These are phyloP conservation scores for Tachina lurida DNA, from an alignment of 2,888 invertebrate species.

Conservation along the genomic window DNA sequence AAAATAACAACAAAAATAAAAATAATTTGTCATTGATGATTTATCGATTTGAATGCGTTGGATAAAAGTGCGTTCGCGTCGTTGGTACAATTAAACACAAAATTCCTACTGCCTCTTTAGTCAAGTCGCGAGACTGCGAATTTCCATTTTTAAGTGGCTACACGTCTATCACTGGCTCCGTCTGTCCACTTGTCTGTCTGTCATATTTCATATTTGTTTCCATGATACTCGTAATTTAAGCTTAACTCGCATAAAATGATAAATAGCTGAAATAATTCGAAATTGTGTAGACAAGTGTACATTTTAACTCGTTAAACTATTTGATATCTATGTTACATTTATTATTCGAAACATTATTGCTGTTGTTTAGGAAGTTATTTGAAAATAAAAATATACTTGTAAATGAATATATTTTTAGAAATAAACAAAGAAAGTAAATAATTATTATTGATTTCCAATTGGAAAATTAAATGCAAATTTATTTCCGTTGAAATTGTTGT, in stretches of 20 bases:
- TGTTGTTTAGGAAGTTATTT: constrained; percentile 58
- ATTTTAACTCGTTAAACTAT: constrained; percentile 48
- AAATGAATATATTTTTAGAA: constrained; percentile 24
- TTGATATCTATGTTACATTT: constrained; percentile 7
- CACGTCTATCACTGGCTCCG: background rate
- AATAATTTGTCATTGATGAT: constrained; percentile 43
- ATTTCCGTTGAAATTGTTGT: constrained; percentile 31
- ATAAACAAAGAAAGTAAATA: constrained; percentile 16
- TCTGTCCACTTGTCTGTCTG: constrained; percentile 4
- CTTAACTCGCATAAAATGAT: constrained; percentile 48
- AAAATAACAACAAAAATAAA: background rate
- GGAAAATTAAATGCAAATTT: constrained; percentile 38
- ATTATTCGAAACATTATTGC: constrained; percentile 28
- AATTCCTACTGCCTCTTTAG: background rate
- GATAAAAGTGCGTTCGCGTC: constrained; percentile 24
- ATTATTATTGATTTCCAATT: constrained; percentile 19
- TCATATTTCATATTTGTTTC: constrained; percentile 16
- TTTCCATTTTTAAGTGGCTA: constrained; percentile 12
- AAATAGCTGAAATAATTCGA: constrained; percentile 48
- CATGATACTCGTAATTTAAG: background rate
- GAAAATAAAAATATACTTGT: constrained; percentile 2
- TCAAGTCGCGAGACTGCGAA: background rate
- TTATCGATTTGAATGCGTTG: constrained; percentile 42
- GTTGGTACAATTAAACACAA: background rate
- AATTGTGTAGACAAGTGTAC: constrained; percentile 55